Base-by-base conservation (phyloP, 1,140 invertebrate genomes). In the Panulirus ornatus region DNA sequence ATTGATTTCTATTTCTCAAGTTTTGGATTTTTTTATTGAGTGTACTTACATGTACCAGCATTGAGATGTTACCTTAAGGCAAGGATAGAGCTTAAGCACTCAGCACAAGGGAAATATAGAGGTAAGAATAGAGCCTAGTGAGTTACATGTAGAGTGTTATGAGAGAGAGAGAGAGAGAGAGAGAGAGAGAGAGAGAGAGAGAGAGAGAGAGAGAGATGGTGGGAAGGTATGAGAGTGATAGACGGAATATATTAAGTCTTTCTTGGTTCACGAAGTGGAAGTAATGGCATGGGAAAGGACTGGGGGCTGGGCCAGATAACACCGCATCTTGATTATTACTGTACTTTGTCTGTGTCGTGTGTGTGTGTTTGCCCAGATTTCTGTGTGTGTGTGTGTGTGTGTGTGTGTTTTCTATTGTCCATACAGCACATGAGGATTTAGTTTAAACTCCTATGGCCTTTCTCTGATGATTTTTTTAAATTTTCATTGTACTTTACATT, bases 161-260 rank as follows among this genome's bases (percentile, higher is more conserved):
- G 51, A 38, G 44, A 51, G 58, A 38, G 70, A 51, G 34, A 16
- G 42, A 63, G n/a, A 22, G 34, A 14, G 78, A 58, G 51, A 19
- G 44, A 27, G 16, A 76, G 58, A 79, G 36, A 40, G 73, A 51
- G 38, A 36, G 38, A n/a, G 44, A 73, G n/a, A 30, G 0, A 38
- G n/a, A 22, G 47, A 38, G 38, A 71, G 19, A 40, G 47, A 19
- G 38, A 71, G 42, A 44, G 38, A 38, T 36, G 58, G 79, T 11
- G 78, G 42, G 40, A 90, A 30, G 51, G 27, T 11, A 16, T 27
- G 47, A 54, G 22, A 54, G 40, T 42, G 73, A 42, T 22, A 44
- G 34, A 54, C 6, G 36, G 91, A 82, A 84, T 83, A 89, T 91
- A 76, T 91, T 75, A 84, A 84, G 63, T 63, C 79, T 84, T 84